Conservation (phyloP, 2,888 invertebrate genomes). For the Osmoderma eremita region DNA sequence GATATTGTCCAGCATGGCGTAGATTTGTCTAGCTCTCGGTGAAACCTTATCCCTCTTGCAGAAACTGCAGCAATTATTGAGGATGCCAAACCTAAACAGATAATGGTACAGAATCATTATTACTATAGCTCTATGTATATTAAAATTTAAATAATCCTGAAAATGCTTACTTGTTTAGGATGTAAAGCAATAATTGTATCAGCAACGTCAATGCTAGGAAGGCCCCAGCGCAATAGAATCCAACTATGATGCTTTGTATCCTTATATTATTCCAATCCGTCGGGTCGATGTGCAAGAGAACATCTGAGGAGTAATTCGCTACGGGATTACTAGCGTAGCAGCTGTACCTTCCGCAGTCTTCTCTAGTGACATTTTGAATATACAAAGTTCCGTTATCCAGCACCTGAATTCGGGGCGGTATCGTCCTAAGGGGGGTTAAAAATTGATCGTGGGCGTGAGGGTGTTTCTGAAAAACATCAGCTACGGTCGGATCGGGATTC, state of each 20-base stretch:
- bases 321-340: slow-evolving; percentile 88
- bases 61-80: slow-evolving; percentile 79
- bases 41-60: slow-evolving; percentile 76
- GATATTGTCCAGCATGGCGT: slow-evolving; percentile 88
- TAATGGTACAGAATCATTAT: slow-evolving; percentile 3
- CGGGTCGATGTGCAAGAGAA: slow-evolving; percentile 86
- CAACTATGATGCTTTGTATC: slow-evolving; percentile 84
- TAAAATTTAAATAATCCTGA: no score
- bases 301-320: slow-evolving; percentile 79
- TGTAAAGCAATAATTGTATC: slow-evolving; percentile 77
- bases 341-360: slow-evolving; percentile 85
- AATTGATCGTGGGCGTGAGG: slow-evolving; percentile 70
- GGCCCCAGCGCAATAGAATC: slow-evolving; percentile 79
- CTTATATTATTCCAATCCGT: slow-evolving; percentile 85
- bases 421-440: slow-evolving; percentile 60
- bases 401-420: slow-evolving; percentile 71
- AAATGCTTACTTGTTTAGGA: slow-evolving; percentile 79
- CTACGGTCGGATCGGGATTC: slow-evolving; percentile 77
- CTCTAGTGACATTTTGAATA: slow-evolving; percentile 75
- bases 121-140: no score
- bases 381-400: slow-evolving; percentile 82
- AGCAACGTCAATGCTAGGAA: slow-evolving; percentile 84
- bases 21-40: slow-evolving; percentile 84
- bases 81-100: slow-evolving; percentile 74
- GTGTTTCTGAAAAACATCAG: slow-evolving; percentile 75